Base-by-base conservation (phyloP, 2,797 vertebrate genomes). In the Heliangelus exortis region DNA sequence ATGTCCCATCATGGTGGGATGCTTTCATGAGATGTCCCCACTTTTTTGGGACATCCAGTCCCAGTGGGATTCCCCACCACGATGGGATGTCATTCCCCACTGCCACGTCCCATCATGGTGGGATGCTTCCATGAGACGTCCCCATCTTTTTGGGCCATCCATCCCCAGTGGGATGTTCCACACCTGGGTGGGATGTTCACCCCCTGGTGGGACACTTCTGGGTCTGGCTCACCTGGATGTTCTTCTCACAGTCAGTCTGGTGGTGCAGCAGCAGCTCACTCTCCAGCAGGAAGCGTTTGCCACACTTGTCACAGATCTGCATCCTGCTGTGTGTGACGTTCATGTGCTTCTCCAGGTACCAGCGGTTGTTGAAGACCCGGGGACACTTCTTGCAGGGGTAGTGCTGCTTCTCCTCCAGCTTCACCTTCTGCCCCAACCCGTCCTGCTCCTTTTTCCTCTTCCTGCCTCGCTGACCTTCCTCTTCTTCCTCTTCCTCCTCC, bases 331-430 rank as follows among this genome's bases (percentile, higher is more conserved):
- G 99, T 0, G 99, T 99, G 97, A 99, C 99, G 3, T 99, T 99
- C 98, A 99, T 99, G 98, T 99, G 99, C 76, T 99, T 99, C 93
- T 99, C 99, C 98, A 99, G 98, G 97, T 99, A 99, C 99, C 99
- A 99, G 96, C 99, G 99, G 97, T 99, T 99, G 98, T 99, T 99
- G 97, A 99, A 99, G 73, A 99, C 97, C 3, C 99, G 98, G 0
- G 99, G 99, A 55, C 99, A 99, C 84, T 99, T 99, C 97, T 99
- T 99, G 93, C 99, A 99, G 0, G 98, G 98, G 81, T 98, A 99
- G 88, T 99, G 98, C 80, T 99, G 99, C 95, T 99, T 99, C 96
- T 99, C 99, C 95, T 99, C 99, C 86, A 99, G 98, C 96, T 99
- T 98, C 75, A 99, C 99, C 95, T 99, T 99, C 97, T 98, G 98